Percentiles rank a stretch among this genome's conserved stretches.
phyloP scores from a whole-genome alignment of 2,888 invertebrate genomes.

The Dryomyza anilis region DNA sequence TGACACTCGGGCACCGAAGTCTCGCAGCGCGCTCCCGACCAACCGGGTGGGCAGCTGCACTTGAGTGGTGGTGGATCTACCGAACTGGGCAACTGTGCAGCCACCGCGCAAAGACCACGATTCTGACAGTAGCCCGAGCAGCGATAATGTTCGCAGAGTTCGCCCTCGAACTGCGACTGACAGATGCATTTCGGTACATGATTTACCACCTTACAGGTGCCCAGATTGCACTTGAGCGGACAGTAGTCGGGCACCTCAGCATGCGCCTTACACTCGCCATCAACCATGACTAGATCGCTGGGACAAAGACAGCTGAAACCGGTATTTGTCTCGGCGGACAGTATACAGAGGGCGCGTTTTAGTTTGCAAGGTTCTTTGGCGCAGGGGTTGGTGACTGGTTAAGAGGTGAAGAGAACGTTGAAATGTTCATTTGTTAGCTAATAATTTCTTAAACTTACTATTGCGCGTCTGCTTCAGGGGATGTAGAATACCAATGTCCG shows the following conservation, averaged over 20 bases:
- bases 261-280: slow-evolving; percentile 51
- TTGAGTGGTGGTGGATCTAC: slow-evolving; percentile 57
- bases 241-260: slow-evolving; percentile 61
- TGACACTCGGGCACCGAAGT: slow-evolving; percentile 66
- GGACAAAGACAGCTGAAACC: slow-evolving; percentile 65
- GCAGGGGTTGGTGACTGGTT: slow-evolving; percentile 67
- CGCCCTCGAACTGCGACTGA: slow-evolving; percentile 69
- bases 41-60: slow-evolving; percentile 69
- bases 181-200: slow-evolving; percentile 70
- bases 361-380: slow-evolving; percentile 66
- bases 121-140: slow-evolving; percentile 74
- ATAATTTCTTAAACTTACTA: slow-evolving; percentile 51
- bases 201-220: slow-evolving; percentile 65
- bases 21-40: slow-evolving; percentile 72
- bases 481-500: slow-evolving; percentile 72
- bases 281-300: slow-evolving; percentile 62
- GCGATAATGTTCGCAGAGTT: slow-evolving; percentile 71
- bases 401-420: background rate
- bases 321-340: slow-evolving; percentile 60
- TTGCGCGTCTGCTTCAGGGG: slow-evolving; percentile 67
- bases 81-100: slow-evolving; percentile 50
- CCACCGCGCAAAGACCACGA: slow-evolving; percentile 66
- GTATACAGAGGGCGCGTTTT: slow-evolving; percentile 67
- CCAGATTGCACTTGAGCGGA: slow-evolving; percentile 67
- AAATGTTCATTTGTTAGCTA: background rate